Evolutionary conservation across 2,888 invertebrate genomes (phyloP), one percentile per base, ranked within the genome.

Genomic region (Drosophila neotestacea): DNA sequence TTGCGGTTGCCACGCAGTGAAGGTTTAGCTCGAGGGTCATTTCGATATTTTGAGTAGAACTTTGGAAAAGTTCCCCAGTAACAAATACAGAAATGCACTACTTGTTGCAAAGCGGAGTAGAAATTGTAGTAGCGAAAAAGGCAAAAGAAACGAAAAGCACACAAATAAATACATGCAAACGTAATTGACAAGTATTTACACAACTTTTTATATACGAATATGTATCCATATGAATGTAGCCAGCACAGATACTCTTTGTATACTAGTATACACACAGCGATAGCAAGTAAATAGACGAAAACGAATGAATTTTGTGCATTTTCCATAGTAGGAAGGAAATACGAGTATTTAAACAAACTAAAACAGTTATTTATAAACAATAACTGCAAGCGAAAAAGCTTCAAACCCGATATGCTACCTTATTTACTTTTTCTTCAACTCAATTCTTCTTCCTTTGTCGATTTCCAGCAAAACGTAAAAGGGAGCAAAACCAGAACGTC

Each of bases 251-350:
- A 34, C 32, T 61, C 51, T 42, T 65, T 73, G 38, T 75, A 75
- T 73, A 78, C 72, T 81, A 71, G 67, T 81, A 79, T 82, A 85
- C 59, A 41, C 34, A 50, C 47, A 42, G 44, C 28, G 58, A 54
- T n/a, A 67, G 44, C 34, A 46, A 67, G 63, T 68, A 69, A 41
- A 66, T 77, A 51, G 39, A 41, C 10, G 16, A 68, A 11, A 68
- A 51, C 42, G n/a, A 47, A 47, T 22, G 34, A 46, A 60, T 63
- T 71, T 54, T 28, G 28, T 75, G 68, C 74, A 68, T 56, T 62
- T 62, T 52, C 50, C 36, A 64, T 59, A 55, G 50, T 41, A 51
- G 13, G 34, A 60, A 55, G 32, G 39, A 51, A 69, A 36, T 47
- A 9, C 22, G 28, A 59, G 16, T 16, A 36, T 44, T 46, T 13